phyloP scores from a whole-genome alignment of 1,140 invertebrate species.

The Dolichoris vasculosae region DNA sequence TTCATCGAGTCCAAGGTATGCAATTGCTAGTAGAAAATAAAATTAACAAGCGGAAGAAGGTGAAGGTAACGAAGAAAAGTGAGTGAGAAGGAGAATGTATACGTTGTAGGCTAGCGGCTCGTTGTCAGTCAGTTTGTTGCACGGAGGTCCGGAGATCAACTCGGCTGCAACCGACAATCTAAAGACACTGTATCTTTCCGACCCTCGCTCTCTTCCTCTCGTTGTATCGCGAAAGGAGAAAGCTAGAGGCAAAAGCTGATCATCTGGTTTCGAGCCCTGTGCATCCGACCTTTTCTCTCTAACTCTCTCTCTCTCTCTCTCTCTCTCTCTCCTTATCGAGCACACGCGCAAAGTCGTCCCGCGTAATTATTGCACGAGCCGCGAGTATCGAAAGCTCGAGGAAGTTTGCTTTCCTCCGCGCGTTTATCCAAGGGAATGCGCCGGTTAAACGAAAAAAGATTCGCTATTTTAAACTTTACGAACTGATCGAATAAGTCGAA shows the following conservation, averaged over 20 bases:
- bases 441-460: background rate
- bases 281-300: too few relatives aligned
- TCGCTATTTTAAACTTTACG: background rate
- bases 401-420: too few relatives aligned
- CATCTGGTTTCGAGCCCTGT: background rate
- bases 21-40: background rate
- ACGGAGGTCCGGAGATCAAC: background rate
- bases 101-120: background rate
- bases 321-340: too few relatives aligned
- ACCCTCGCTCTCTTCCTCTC: background rate
- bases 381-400: too few relatives aligned
- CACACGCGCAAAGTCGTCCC: too few relatives aligned
- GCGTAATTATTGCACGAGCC: too few relatives aligned
- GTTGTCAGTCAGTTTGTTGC: too few relatives aligned
- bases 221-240: constrained; percentile 33
- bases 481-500: background rate
- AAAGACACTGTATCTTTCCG: background rate
- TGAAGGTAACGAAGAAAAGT: background rate
- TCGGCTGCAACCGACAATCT: background rate
- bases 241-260: constrained; percentile 47
- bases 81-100: background rate
- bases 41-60: background rate
- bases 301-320: too few relatives aligned
- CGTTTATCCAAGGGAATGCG: too few relatives aligned
- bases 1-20: too few relatives aligned